Evolutionary conservation across 2,797 vertebrate genomes (phyloP).

Genomic region (Notolabrus celidotus): DNA sequence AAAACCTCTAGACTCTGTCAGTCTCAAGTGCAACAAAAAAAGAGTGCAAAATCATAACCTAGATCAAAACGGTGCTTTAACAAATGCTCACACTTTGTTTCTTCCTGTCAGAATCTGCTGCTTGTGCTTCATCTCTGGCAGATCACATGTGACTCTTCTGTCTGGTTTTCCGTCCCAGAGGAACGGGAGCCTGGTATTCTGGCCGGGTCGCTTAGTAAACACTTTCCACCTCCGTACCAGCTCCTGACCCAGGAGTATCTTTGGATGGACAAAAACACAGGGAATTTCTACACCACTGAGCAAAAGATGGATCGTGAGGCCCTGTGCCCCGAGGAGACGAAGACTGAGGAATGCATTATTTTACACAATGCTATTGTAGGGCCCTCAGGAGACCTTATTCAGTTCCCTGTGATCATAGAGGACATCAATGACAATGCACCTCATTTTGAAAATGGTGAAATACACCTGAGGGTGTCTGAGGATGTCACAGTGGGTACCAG

Average conservation of each 20-base stretch:
- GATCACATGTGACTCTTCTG: constrained; percentile 58
- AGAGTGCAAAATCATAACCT: constrained; percentile 4
- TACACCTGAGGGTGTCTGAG: constrained; percentile 80
- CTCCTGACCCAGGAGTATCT: constrained; percentile 78
- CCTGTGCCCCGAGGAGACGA: constrained; percentile 78
- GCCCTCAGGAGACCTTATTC: constrained; percentile 76
- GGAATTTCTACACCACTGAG: constrained; percentile 82
- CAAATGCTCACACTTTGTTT: constrained; percentile 29
- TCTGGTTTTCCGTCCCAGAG: constrained; percentile 76
- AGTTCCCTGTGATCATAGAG: constrained; percentile 80
- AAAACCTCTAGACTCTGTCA: constrained; percentile 22
- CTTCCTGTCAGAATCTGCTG: constrained; percentile 77
- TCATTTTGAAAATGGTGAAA: constrained; percentile 79
- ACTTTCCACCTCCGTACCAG: constrained; percentile 78
- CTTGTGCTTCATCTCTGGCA: constrained; percentile 73
- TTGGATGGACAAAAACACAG: constrained; percentile 74
- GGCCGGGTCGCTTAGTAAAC: constrained; percentile 75
- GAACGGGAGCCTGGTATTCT: constrained; percentile 75
- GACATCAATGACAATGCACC: constrained; percentile 88
- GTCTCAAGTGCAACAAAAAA: constrained; percentile 26
- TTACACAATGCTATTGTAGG: constrained; percentile 76
- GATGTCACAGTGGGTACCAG: constrained; percentile 74
- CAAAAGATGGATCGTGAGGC: constrained; percentile 80
- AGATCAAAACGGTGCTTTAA: not conserved
- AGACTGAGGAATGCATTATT: constrained; percentile 76